A percentile compares a stretch with the other conserved stretches of the same genome.
These are phyloP conservation scores for Halocynthia roretzi DNA, from an alignment of 23 tunicate genomes.

Conservation along the genomic window DNA sequence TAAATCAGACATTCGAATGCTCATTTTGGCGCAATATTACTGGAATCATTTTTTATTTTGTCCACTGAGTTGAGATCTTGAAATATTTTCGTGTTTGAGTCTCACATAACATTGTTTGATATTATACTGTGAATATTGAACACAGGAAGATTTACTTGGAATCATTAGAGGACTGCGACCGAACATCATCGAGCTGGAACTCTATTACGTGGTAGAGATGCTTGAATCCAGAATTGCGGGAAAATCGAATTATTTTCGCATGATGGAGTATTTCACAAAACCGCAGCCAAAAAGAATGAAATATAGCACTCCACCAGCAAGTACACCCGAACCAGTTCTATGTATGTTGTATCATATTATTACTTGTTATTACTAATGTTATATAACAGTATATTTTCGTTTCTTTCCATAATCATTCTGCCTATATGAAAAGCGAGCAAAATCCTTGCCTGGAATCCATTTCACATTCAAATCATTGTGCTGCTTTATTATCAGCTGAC, in stretches of 20 bases:
- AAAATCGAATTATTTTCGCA: slow-evolving; percentile 67
- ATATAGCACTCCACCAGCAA: slow-evolving; percentile 25
- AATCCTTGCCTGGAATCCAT: neutral
- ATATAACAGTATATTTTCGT: neutral
- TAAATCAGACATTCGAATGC: no score
- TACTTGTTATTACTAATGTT: neutral
- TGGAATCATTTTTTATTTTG: neutral
- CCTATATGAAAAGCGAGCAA: neutral
- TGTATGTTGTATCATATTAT: slow-evolving; percentile 6
- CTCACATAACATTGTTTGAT: neutral
- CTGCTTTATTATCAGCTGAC: slow-evolving; percentile 9
- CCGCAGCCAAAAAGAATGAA: slow-evolving; percentile 17
- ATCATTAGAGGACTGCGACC: slow-evolving; percentile 54
- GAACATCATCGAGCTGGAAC: slow-evolving; percentile 57
- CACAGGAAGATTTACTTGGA: slow-evolving; percentile 69
- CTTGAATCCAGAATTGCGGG: slow-evolving; percentile 75
- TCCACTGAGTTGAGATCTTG: neutral
- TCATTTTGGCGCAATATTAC: no score
- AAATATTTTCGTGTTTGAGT: neutral
- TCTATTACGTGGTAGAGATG: slow-evolving; percentile 81
- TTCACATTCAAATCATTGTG: neutral
- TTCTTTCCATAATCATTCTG: neutral
- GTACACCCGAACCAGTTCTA: slow-evolving; percentile 27
- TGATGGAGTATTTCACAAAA: slow-evolving; percentile 82
- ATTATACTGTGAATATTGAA: no score